Evolutionary conservation across 1,140 invertebrate genomes (phyloP).

Genomic region (Trichogramma pretiosum): DNA sequence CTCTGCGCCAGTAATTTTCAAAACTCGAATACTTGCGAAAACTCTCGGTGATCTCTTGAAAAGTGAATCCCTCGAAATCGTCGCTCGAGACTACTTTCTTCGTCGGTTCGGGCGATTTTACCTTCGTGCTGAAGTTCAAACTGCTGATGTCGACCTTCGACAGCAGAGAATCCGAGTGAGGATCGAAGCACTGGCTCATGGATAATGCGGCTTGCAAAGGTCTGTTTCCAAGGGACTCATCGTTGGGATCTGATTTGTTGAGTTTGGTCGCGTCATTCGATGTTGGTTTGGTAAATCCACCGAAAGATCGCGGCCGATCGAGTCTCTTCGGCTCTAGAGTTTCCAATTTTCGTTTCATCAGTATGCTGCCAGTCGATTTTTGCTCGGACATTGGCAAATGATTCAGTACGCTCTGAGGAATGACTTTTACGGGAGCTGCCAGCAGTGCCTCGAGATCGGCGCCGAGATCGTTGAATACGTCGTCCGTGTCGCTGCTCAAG

Average conservation of each 20-base stretch:
- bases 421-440: no score
- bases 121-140: neutral
- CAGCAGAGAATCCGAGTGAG: constrained; percentile 13
- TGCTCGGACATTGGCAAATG: no score
- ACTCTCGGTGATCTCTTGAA: constrained; percentile 7
- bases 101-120: neutral
- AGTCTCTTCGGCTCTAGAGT: constrained; percentile 4
- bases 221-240: constrained; percentile 9
- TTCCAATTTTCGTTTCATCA: constrained; percentile 14
- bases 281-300: constrained; percentile 4
- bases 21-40: neutral
- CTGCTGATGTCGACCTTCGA: constrained; percentile 11
- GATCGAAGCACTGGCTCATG: constrained; percentile 13
- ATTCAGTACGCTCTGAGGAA: no score
- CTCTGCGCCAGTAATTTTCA: constrained; percentile 5
- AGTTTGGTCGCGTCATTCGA: neutral
- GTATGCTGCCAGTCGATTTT: no score
- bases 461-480: neutral
- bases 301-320: constrained; percentile 11
- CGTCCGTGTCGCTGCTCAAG: neutral
- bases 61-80: constrained; percentile 10
- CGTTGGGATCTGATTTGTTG: constrained; percentile 8
- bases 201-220: constrained; percentile 7
- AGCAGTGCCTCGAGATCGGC: no score
- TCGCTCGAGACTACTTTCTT: neutral